Percentiles rank a stretch among this genome's conserved stretches.
Evolutionary conservation across 1,140 invertebrate genomes (phyloP).

Genomic region (Caenorhabditis elegans): WBcel235 BX284606.5:7241001-7241500

Average conservation of each 20-base stretch:
- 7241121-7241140: constrained; percentile 42
- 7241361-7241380: too few species aligned
- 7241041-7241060: constrained; percentile 13
- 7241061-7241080: constrained; percentile 9
- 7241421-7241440: too few species aligned
- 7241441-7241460: too few species aligned
- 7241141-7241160: constrained; percentile 28
- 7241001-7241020: neutral
- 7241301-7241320: neutral
- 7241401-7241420: too few species aligned
- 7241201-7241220: neutral
- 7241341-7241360: too few species aligned
- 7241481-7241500: too few species aligned
- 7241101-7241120: constrained; percentile 37
- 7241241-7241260: neutral
- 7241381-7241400: too few species aligned
- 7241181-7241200: neutral
- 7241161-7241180: constrained; percentile 16
- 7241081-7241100: constrained; percentile 19
- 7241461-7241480: too few species aligned
- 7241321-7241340: too few species aligned
- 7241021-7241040: neutral
- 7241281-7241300: neutral
- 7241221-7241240: constrained; percentile 37
- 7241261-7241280: neutral